These are phyloP conservation scores for Calypte anna DNA, from an alignment of 2,113 vertebrate genomes.

Conservation along the genomic window DNA sequence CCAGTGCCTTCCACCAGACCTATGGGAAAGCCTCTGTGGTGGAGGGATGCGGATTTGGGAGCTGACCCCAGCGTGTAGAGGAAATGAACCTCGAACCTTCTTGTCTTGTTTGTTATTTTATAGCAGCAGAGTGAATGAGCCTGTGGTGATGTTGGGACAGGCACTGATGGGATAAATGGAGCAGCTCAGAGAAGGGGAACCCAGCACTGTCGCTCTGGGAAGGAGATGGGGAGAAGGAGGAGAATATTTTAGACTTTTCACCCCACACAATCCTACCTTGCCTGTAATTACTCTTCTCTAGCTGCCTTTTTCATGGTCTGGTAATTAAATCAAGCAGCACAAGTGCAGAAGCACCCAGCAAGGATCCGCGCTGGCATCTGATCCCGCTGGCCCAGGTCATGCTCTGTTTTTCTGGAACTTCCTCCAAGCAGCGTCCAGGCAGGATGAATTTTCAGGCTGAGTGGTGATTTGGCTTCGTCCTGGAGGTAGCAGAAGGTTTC, in stretches of 20 bases:
- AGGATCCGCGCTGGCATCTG: not conserved
- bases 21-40: too few relatives aligned
- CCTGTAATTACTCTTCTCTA: slow-evolving; percentile 14
- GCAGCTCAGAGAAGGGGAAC: not conserved
- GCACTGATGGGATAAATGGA: not conserved
- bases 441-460: slow-evolving; percentile 60
- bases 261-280: not conserved
- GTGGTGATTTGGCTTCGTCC: slow-evolving; percentile 21
- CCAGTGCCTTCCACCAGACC: too few relatives aligned
- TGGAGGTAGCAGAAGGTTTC: slow-evolving; percentile 40
- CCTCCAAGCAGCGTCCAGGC: slow-evolving; percentile 17
- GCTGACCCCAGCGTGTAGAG: too few relatives aligned
- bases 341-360: not conserved
- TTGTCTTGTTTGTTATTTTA: too few relatives aligned
- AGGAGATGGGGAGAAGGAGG: not conserved
- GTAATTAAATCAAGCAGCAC: slow-evolving; percentile 48
- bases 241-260: not conserved
- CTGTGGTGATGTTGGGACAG: not conserved
- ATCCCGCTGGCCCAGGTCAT: not conserved
- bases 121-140: too few relatives aligned
- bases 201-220: not conserved
- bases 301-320: not conserved
- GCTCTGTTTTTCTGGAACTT: not conserved
- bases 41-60: too few relatives aligned
- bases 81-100: too few relatives aligned